Evolutionary conservation across 2,113 vertebrate species (phyloP).

Genomic region (Tachysurus fulvidraco): DNA sequence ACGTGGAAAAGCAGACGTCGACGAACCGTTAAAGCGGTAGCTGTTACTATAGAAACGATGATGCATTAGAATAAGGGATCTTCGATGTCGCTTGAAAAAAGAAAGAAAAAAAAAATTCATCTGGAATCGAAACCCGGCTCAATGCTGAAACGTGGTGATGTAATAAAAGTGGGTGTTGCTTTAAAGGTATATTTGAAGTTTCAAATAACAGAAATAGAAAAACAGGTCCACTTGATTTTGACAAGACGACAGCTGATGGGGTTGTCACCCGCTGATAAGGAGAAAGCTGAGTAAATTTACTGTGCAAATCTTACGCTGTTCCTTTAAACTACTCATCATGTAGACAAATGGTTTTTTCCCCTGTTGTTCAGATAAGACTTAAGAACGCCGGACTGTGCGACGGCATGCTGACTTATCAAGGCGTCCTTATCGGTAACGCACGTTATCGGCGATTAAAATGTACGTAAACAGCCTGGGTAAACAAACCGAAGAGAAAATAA

Average conservation of each 20-base stretch:
- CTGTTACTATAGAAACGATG: background rate
- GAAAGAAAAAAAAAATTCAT: background rate
- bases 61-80: background rate
- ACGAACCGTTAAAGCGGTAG: background rate
- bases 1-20: too few relatives aligned
- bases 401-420: constrained; percentile 11
- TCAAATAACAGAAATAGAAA: too few relatives aligned
- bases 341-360: background rate
- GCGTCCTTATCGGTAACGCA: constrained; percentile 19
- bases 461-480: constrained; percentile 40
- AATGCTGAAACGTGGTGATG: background rate
- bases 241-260: background rate
- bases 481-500: background rate
- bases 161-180: background rate
- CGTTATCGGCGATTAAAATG: background rate
- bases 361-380: constrained; percentile 13
- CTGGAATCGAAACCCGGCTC: background rate
- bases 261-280: background rate
- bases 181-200: background rate
- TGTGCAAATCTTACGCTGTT: background rate
- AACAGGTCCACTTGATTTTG: background rate
- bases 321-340: background rate
- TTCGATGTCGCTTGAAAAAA: too few relatives aligned
- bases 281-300: background rate
- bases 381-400: background rate